These are phyloP conservation scores for Fregetta grallaria DNA, from an alignment of 2,113 vertebrate genomes.

Conservation along the genomic window DNA sequence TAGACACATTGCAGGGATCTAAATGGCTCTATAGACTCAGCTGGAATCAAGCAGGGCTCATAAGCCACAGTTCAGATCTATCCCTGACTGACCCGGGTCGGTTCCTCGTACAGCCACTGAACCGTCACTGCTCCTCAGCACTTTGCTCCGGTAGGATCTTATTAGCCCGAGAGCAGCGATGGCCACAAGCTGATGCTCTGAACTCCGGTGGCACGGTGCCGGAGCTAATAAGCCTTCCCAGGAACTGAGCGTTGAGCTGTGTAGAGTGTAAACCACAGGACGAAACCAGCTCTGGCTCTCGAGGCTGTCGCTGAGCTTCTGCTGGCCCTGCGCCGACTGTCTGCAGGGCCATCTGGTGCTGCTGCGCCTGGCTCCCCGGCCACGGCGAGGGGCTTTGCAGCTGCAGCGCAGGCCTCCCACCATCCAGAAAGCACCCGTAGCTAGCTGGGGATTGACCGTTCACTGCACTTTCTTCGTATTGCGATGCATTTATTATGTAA, in stretches of 20 bases:
- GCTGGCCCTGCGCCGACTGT: background rate
- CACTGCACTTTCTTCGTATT: fast-evolving
- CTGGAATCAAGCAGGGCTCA: background rate
- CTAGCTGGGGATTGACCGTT: background rate
- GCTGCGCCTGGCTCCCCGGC: background rate
- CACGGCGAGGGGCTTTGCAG: background rate
- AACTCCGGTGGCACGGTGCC: fast-evolving
- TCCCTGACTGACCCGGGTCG: background rate
- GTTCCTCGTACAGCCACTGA: background rate
- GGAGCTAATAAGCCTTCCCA: background rate
- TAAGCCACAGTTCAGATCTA: background rate
- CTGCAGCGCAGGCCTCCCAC: fast-evolving
- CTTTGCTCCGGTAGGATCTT: background rate
- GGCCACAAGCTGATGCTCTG: fast-evolving
- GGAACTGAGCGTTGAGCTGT: fast-evolving
- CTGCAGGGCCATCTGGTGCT: constrained; percentile 20
- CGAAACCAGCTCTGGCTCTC: background rate
- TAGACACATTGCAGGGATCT: background rate
- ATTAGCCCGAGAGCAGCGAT: fast-evolving
- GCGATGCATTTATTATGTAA: fast-evolving
- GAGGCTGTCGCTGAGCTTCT: background rate
- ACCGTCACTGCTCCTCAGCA: fast-evolving
- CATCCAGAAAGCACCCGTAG: background rate
- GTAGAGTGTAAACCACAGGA: background rate
- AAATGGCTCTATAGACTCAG: background rate